phyloP scores from a whole-genome alignment of 2,797 vertebrate species.

The Chloroceryle amazona region DNA sequence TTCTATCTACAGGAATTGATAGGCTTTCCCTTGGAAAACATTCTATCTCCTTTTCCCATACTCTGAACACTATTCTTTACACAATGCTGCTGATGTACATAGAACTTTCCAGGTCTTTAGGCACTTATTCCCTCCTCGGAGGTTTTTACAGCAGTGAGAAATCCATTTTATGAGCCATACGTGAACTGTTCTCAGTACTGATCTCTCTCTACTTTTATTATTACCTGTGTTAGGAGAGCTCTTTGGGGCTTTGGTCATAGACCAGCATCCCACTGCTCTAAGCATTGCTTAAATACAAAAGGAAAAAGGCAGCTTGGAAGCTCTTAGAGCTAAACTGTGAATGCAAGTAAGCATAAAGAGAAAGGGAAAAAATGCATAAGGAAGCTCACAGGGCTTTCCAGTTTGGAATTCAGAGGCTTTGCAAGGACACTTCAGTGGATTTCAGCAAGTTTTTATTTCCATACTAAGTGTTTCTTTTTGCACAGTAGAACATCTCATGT shows the following conservation, averaged over 20 bases:
- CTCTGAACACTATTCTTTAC: not conserved
- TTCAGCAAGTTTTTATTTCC: not conserved
- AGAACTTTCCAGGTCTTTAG: not conserved
- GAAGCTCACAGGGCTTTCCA: not conserved
- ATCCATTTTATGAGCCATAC: not conserved
- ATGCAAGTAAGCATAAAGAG: not conserved
- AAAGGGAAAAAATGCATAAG: not conserved
- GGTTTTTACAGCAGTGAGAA: not conserved
- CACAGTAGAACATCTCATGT: not conserved
- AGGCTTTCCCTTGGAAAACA: not conserved
- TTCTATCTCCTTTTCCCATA: not conserved
- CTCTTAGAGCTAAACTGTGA: not conserved
- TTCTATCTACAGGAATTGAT: not conserved
- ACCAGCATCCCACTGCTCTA: not conserved
- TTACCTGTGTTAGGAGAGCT: not conserved
- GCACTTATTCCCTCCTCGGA: not conserved
- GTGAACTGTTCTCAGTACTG: not conserved
- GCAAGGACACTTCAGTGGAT: not conserved
- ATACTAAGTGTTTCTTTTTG: not conserved
- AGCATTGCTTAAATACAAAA: not conserved
- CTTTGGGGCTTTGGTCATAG: not conserved
- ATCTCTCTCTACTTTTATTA: not conserved
- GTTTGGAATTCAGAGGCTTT: not conserved
- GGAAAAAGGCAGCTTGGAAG: not conserved
- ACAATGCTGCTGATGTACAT: not conserved